These are phyloP conservation scores for Condylostylus longicornis DNA, from an alignment of 1,140 invertebrate genomes.

Conservation along the genomic window DNA sequence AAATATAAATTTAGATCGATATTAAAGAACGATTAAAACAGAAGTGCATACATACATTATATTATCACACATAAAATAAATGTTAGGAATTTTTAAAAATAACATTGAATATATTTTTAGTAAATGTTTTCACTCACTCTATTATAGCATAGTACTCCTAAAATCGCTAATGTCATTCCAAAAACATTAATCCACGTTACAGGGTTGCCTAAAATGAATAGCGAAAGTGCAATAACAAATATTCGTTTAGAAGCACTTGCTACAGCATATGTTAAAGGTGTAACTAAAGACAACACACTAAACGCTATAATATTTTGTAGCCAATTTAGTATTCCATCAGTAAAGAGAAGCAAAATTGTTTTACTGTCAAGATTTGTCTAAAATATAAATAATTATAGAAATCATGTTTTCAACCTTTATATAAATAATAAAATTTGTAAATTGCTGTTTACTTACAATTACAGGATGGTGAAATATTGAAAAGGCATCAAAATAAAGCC, in stretches of 20 bases:
- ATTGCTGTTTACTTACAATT: conserved; percentile 19
- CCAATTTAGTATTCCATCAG: conserved; percentile 84
- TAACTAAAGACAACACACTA: conserved; percentile 74
- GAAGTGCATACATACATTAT: too few species aligned
- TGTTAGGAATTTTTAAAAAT: neutral
- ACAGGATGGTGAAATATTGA: conserved; percentile 46
- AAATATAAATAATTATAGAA: conserved; percentile 6
- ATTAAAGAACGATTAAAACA: too few species aligned
- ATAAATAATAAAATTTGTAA: conserved; percentile 3
- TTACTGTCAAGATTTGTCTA: conserved; percentile 36
- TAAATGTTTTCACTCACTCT: conserved; percentile 10
- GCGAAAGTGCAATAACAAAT: conserved; percentile 77
- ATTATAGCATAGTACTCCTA: conserved; percentile 85
- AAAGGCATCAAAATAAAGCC: conserved; percentile 60
- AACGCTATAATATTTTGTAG: conserved; percentile 91
- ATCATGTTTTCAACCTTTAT: neutral
- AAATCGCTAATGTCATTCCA: conserved; percentile 81
- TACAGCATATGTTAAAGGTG: conserved; percentile 87
- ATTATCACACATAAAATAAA: neutral
- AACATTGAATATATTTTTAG: neutral
- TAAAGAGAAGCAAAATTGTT: conserved; percentile 48
- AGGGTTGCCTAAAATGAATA: conserved; percentile 81
- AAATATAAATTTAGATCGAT: too few species aligned
- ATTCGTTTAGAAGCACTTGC: conserved; percentile 92
- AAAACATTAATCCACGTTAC: conserved; percentile 74